Percentiles rank a stretch among this genome's conserved stretches.
phyloP scores from a whole-genome alignment of 2,113 vertebrate genomes.

The Phalacrocorax brasilianus region DNA sequence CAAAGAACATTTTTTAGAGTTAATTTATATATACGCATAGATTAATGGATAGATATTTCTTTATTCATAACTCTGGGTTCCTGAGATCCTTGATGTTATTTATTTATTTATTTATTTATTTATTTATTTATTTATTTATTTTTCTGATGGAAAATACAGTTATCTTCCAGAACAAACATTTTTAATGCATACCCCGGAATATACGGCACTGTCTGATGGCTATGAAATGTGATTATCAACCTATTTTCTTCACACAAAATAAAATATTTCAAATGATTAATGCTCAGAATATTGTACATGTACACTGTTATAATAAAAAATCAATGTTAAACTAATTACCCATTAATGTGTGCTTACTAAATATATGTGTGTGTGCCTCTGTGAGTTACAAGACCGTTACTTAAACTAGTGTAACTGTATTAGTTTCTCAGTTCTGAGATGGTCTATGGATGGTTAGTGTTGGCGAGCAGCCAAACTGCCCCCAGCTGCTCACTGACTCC shows the following conservation, averaged over 20 bases:
- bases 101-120: background rate
- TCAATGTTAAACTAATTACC: background rate
- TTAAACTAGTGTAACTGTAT: background rate
- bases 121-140: background rate
- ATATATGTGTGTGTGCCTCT: background rate
- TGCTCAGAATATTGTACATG: background rate
- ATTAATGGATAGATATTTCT: background rate
- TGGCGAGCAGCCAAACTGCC: background rate
- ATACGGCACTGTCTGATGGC: background rate
- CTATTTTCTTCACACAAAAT: background rate
- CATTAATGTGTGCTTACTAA: background rate
- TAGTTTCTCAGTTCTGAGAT: background rate
- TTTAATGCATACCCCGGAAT: background rate
- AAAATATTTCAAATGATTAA: background rate
- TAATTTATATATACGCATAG: background rate
- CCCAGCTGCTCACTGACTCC: background rate
- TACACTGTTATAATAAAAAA: background rate
- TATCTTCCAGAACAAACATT: background rate
- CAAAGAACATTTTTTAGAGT: background rate
- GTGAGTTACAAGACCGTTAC: background rate
- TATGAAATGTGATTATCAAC: background rate
- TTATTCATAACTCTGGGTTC: background rate
- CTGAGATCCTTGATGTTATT: background rate
- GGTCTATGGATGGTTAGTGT: rapidly evolving
- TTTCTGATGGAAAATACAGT: background rate